A percentile compares a stretch with the other conserved stretches of the same genome.
Evolutionary conservation across 2,888 invertebrate genomes (phyloP).

Genomic region (Dioctria linearis): DNA sequence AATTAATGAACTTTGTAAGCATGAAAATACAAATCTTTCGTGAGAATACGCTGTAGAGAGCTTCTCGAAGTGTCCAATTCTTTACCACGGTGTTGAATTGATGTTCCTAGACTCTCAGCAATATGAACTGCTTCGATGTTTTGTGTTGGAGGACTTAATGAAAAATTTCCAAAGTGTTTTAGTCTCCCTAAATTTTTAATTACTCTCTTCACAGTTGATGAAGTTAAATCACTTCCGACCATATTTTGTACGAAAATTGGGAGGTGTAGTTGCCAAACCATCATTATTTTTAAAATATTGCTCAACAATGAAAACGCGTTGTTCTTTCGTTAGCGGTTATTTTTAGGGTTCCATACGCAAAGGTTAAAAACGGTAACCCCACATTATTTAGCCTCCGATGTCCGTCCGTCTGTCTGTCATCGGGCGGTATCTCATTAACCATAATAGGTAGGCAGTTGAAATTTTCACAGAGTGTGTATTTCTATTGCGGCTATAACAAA

Average conservation of each 20-base stretch:
- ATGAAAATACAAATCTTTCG: conserved; percentile 43
- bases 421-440: no score
- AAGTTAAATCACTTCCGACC: conserved; percentile 16
- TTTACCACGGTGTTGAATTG: conserved; percentile 60
- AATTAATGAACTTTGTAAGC: conserved; percentile 5
- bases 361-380: no score
- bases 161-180: conserved; percentile 60
- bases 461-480: no score
- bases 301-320: not conserved
- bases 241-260: conserved; percentile 15
- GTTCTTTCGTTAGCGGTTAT: no score
- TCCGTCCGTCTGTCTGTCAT: no score
- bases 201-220: conserved; percentile 29
- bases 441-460: no score
- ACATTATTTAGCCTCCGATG: no score
- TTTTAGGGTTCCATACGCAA: no score
- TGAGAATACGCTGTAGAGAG: conserved; percentile 33
- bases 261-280: conserved; percentile 1
- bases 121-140: conserved; percentile 61
- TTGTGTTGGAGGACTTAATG: conserved; percentile 8
- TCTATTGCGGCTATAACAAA: no score
- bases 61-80: conserved; percentile 36
- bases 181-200: conserved; percentile 26
- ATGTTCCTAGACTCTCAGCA: conserved; percentile 60
- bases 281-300: conserved; percentile 29